Evolutionary conservation across 2,113 vertebrate genomes (phyloP).

Genomic region (Leucosticte australis): DNA sequence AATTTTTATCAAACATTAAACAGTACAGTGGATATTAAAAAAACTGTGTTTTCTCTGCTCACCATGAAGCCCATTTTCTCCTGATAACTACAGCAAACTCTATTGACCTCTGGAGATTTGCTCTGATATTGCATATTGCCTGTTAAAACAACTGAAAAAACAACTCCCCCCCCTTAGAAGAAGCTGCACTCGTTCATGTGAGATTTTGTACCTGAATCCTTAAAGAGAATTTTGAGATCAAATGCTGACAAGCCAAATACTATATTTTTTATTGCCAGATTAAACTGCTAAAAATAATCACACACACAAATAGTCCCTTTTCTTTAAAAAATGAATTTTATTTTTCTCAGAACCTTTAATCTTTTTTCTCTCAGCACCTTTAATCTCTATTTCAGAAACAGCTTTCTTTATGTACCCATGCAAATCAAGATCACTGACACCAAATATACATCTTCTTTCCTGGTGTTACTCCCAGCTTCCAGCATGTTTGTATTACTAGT

Average conservation of each 20-base stretch:
- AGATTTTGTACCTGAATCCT: neutral
- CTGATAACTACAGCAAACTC: neutral
- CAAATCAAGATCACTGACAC: constrained; percentile 9
- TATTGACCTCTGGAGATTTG: neutral
- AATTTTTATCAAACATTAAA: neutral
- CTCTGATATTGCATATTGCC: neutral
- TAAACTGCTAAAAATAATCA: neutral
- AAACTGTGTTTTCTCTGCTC: neutral
- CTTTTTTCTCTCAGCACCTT: neutral
- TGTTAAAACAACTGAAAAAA: neutral
- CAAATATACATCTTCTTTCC: neutral
- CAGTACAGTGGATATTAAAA: neutral
- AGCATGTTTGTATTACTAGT: neutral
- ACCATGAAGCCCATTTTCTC: neutral
- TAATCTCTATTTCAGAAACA: neutral
- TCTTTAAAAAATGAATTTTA: neutral
- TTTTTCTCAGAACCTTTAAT: neutral
- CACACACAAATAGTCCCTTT: neutral
- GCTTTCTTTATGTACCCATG: neutral
- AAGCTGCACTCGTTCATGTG: neutral
- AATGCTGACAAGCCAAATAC: neutral
- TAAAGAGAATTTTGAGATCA: neutral
- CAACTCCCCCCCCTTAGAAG: neutral
- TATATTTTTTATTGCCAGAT: neutral
- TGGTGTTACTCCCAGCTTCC: neutral